Conservation (phyloP, 2,888 invertebrate species). For the Criorhina ranunculi region DNA sequence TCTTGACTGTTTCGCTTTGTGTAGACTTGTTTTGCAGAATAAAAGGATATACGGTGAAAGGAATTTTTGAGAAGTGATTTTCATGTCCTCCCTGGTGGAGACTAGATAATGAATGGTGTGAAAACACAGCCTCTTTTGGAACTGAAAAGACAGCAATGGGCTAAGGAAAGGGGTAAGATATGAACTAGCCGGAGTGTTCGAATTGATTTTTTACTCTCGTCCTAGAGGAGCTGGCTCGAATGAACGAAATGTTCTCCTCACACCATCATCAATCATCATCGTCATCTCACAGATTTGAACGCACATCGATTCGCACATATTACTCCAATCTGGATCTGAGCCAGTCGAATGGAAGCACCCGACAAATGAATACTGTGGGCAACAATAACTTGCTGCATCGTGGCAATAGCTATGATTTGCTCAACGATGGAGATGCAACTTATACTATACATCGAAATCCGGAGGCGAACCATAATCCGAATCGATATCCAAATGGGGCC, state of each 20-base stretch:
- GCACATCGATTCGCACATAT: slow-evolving; percentile 84
- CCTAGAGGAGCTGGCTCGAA: slow-evolving; percentile 92
- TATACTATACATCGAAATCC: slow-evolving; percentile 63
- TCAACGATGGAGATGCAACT: slow-evolving; percentile 76
- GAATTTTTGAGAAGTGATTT: slow-evolving; percentile 26
- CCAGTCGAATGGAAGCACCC: slow-evolving; percentile 78
- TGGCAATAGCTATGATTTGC: slow-evolving; percentile 80
- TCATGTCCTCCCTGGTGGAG: slow-evolving; percentile 45
- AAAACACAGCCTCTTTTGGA: slow-evolving; percentile 89
- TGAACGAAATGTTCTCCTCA: slow-evolving; percentile 91
- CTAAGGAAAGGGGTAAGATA: slow-evolving; percentile 92
- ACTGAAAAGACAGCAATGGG: slow-evolving; percentile 97
- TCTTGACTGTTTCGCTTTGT: slow-evolving; percentile 59
- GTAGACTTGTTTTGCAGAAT: slow-evolving; percentile 44
- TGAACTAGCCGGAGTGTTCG: background rate
- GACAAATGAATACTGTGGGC: slow-evolving; percentile 55
- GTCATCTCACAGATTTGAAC: slow-evolving; percentile 84
- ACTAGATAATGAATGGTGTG: slow-evolving; percentile 70
- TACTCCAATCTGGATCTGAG: slow-evolving; percentile 84
- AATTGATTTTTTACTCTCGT: slow-evolving; percentile 21
- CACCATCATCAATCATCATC: slow-evolving; percentile 83
- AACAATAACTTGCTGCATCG: slow-evolving; percentile 72
- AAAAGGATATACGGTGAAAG: slow-evolving; percentile 14
- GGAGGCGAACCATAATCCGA: slow-evolving; percentile 37
- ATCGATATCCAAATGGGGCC: slow-evolving; percentile 56